Evolutionary conservation across 2,888 invertebrate genomes (phyloP).

Genomic region (Lucinisca nassula): DNA sequence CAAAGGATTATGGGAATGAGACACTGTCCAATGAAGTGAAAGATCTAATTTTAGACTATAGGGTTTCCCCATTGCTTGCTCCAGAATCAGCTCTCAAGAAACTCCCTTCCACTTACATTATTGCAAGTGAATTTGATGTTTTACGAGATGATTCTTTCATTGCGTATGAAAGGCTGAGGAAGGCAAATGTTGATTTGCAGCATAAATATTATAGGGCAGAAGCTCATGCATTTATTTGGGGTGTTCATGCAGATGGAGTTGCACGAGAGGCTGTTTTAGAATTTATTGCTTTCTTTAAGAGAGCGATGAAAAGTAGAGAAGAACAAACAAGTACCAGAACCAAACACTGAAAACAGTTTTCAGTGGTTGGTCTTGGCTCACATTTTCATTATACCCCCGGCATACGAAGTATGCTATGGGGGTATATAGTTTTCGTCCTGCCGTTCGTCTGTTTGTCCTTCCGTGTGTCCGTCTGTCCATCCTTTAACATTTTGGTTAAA

Average conservation of each 20-base stretch:
- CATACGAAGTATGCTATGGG: too few species aligned
- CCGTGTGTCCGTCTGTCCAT: too few species aligned
- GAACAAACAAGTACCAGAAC: too few species aligned
- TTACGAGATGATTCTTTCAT: slow-evolving; percentile 22
- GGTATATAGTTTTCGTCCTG: too few species aligned
- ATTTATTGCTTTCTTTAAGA: slow-evolving; percentile 3
- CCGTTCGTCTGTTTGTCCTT: too few species aligned
- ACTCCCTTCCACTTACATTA: slow-evolving; percentile 17
- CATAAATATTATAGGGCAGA: slow-evolving; percentile 4
- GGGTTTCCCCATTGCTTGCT: slow-evolving; percentile 19
- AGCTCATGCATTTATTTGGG: slow-evolving; percentile 3
- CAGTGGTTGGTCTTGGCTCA: too few species aligned
- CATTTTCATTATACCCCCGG: too few species aligned
- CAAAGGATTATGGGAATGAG: slow-evolving; percentile 5
- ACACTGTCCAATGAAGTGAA: neutral
- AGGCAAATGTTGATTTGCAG: slow-evolving; percentile 1
- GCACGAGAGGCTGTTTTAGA: slow-evolving; percentile 9
- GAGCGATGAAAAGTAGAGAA: neutral
- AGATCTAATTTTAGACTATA: slow-evolving; percentile 19
- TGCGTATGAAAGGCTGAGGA: neutral
- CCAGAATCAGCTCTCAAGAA: neutral
- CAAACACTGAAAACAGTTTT: too few species aligned
- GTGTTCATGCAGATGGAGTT: neutral
- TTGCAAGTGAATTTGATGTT: slow-evolving; percentile 15
- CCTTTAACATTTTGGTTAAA: too few species aligned